Evolutionary conservation across 2,888 invertebrate genomes (phyloP), one percentile per base, ranked within the genome.

Genomic region (Heliconius charithonia): DNA sequence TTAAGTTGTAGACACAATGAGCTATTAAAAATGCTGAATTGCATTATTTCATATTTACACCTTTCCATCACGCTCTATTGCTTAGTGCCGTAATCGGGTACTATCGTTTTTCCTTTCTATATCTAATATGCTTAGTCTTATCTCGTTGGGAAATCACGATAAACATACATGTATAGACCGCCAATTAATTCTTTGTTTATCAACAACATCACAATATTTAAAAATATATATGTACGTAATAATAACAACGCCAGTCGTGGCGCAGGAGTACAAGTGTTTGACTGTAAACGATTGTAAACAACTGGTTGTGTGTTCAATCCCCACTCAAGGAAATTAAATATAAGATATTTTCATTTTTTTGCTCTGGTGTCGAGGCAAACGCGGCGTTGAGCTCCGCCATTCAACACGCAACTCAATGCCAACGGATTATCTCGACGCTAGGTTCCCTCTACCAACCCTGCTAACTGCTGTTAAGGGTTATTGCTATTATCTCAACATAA

Each of bases 51-150:
- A 76, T 69, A 69, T 80, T 82, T 82, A 78, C 81, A 80, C 79
- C 81, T 82, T 82, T 89, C 86, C 85, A 90, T 85, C 85, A 89
- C 89, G 93, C 89, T 92, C 89, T 86, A 93, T 91, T 89, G 88
- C 84, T 79, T 85, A 81, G 84, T 85, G 79, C 90, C 88, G 88
- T 89, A 92, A 92, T 87, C 89, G 89, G 88, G 88, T 88, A 85
- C 86, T 88, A 87, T 87, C 85, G 84, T 88, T 88, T 89, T 88
- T 86, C 85, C 88, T 90, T 89, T 87, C 86, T 81, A 77, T 78
- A 72, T 51, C 66, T 73, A 63, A 79, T 76, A 63, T 69, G 73
- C 72, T 79, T 66, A 79, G 56, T 79, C 62, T 76, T 79, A 79
- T 79, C 79, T 76, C 37, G 29, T 75, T 76, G 72, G 69, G 62